Evolutionary conservation across 1,140 invertebrate genomes (phyloP).

Genomic region (Formica exsecta): DNA sequence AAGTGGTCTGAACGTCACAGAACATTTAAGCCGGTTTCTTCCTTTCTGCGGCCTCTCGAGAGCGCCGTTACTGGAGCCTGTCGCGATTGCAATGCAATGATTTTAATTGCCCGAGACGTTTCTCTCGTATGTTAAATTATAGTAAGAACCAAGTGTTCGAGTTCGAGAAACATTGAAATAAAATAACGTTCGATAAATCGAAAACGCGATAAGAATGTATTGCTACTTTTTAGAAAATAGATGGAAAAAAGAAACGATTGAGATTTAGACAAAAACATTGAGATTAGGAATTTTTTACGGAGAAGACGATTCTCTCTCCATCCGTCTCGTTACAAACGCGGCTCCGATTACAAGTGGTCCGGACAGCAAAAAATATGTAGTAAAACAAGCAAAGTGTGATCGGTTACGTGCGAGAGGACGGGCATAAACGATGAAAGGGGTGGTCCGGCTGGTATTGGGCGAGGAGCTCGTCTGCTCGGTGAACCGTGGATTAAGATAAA

Average conservation of each 20-base stretch:
- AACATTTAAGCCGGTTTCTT: slow-evolving; percentile 30
- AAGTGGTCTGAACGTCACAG: slow-evolving; percentile 30
- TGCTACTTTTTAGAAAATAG: not conserved
- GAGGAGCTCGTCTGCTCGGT: slow-evolving; percentile 83
- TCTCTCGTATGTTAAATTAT: not conserved
- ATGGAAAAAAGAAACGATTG: not conserved
- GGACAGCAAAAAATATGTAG: slow-evolving; percentile 75
- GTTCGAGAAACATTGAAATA: not conserved
- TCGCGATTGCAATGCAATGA: not conserved
- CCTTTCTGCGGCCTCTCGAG: not conserved
- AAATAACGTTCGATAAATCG: not conserved
- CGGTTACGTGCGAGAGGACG: slow-evolving; percentile 79
- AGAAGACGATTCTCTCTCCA: not conserved
- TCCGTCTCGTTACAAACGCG: slow-evolving; percentile 24
- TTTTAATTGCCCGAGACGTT: slow-evolving; percentile 11
- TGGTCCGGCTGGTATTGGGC: slow-evolving; percentile 67
- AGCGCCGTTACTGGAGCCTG: not conserved
- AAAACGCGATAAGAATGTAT: slow-evolving; percentile 8
- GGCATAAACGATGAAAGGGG: slow-evolving; percentile 70
- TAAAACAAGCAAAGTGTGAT: slow-evolving; percentile 84
- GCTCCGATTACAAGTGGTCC: slow-evolving; percentile 39
- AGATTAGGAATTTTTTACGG: slow-evolving; percentile 8
- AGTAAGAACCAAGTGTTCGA: not conserved
- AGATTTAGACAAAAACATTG: slow-evolving; percentile 28
- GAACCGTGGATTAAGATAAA: slow-evolving; percentile 86